A percentile compares a stretch with the other conserved stretches of the same genome.
These are phyloP conservation scores for Muscicapa comitata DNA, from an alignment of 2,797 vertebrate genomes.

Conservation along the genomic window DNA sequence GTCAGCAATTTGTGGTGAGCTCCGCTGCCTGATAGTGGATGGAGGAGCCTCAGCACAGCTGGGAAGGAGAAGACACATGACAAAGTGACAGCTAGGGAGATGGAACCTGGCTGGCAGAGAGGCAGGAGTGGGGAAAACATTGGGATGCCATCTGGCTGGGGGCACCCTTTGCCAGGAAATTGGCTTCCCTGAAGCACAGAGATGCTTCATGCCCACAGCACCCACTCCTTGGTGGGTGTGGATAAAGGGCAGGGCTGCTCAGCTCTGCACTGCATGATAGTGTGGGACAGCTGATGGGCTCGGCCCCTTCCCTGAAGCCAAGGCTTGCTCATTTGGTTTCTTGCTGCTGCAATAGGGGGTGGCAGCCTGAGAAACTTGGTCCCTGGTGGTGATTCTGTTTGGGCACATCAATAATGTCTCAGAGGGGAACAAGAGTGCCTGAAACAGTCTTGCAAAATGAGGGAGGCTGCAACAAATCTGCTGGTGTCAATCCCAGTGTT, in stretches of 20 bases:
- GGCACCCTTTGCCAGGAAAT: not conserved
- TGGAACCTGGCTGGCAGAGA: not conserved
- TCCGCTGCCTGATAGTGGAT: not conserved
- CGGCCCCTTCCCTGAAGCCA: not conserved
- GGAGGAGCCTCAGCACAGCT: not conserved
- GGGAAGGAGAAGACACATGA: not conserved
- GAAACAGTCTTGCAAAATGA: slow-evolving; percentile 43
- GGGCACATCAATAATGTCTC: not conserved
- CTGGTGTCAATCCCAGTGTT: not conserved
- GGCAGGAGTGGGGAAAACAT: not conserved
- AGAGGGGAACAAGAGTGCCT: not conserved
- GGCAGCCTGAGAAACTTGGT: slow-evolving; percentile 8
- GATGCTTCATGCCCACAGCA: not conserved
- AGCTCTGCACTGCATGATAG: not conserved
- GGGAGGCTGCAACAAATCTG: not conserved
- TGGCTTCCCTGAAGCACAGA: not conserved
- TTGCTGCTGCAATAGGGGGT: not conserved
- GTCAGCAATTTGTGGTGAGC: slow-evolving; percentile 12
- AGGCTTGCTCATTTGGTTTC: not conserved
- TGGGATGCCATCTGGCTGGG: not conserved
- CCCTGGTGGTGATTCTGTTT: not conserved
- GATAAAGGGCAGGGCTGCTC: not conserved
- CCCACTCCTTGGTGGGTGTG: not conserved
- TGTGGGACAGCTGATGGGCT: not conserved
- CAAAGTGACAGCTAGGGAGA: not conserved